Evolutionary conservation across 1,140 invertebrate species (phyloP).

Genomic region (Bathynomus jamesi): DNA sequence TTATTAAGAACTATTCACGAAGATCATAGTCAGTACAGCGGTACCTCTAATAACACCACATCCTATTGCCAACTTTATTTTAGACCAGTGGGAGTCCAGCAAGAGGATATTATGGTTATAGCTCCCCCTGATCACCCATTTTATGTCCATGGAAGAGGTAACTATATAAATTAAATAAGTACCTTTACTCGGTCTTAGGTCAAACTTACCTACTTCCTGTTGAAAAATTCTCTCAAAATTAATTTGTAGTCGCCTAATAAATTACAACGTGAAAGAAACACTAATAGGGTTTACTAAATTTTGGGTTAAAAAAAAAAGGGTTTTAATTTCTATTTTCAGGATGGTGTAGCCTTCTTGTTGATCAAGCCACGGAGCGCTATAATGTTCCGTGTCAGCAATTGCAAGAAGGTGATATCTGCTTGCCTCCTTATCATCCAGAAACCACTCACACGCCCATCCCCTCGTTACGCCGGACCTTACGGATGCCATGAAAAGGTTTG

Average conservation of each 20-base stretch:
- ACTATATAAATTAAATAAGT: neutral
- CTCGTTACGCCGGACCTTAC: constrained; percentile 40
- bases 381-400: constrained; percentile 44
- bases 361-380: constrained; percentile 43
- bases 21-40: constrained; percentile 7
- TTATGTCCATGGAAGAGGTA: constrained; percentile 36
- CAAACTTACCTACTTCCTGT: neutral
- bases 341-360: constrained; percentile 45
- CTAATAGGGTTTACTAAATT: too few species aligned
- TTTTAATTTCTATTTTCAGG: constrained; percentile 39
- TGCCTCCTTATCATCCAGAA: constrained; percentile 42
- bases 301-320: too few species aligned
- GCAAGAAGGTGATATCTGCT: constrained; percentile 43
- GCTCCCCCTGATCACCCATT: constrained; percentile 34
- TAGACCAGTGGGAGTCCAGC: constrained; percentile 27
- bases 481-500: constrained; percentile 40
- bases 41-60: neutral
- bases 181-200: neutral
- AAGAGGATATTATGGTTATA: constrained; percentile 31
- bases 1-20: constrained; percentile 23
- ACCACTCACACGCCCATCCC: constrained; percentile 40
- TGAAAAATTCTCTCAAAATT: too few species aligned
- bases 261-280: too few species aligned
- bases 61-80: constrained; percentile 30
- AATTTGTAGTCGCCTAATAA: too few species aligned